A percentile compares a stretch with the other conserved stretches of the same genome.
Conservation (phyloP, 2,888 invertebrate species). For the Maniola hyperantus region DNA sequence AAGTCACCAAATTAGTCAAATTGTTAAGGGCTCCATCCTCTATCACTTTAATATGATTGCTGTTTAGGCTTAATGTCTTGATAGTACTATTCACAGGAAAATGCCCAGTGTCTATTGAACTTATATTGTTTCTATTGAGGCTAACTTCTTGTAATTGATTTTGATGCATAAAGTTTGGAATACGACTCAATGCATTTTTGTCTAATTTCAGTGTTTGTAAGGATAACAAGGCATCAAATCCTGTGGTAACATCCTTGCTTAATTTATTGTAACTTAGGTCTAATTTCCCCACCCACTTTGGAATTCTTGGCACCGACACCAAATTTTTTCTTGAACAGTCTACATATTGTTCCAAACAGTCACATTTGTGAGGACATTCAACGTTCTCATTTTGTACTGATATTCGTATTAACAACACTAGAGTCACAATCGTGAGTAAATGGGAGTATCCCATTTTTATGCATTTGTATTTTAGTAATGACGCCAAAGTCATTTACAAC, state of each 20-base stretch:
- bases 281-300: conserved; percentile 89
- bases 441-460: conserved; percentile 78
- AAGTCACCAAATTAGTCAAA: conserved; percentile 86
- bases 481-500: conserved; percentile 60
- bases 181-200: conserved; percentile 79
- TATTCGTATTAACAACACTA: conserved; percentile 59
- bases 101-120: conserved; percentile 77
- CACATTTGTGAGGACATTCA: conserved; percentile 87
- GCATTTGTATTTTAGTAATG: conserved; percentile 61
- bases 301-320: conserved; percentile 87
- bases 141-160: conserved; percentile 82
- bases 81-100: conserved; percentile 83
- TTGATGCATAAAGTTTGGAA: conserved; percentile 80
- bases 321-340: conserved; percentile 89
- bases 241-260: conserved; percentile 65
- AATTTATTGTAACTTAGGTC: conserved; percentile 82
- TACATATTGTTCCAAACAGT: conserved; percentile 87
- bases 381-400: conserved; percentile 63
- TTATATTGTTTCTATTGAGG: conserved; percentile 85
- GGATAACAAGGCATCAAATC: conserved; percentile 61
- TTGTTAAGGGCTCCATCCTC: conserved; percentile 88
- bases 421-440: conserved; percentile 70
- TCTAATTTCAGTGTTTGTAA: conserved; percentile 78
- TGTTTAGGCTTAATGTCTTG: conserved; percentile 66
- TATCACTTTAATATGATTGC: conserved; percentile 88